These are phyloP conservation scores for Tenthredo mesomela DNA, from an alignment of 2,888 invertebrate genomes.

Conservation along the genomic window DNA sequence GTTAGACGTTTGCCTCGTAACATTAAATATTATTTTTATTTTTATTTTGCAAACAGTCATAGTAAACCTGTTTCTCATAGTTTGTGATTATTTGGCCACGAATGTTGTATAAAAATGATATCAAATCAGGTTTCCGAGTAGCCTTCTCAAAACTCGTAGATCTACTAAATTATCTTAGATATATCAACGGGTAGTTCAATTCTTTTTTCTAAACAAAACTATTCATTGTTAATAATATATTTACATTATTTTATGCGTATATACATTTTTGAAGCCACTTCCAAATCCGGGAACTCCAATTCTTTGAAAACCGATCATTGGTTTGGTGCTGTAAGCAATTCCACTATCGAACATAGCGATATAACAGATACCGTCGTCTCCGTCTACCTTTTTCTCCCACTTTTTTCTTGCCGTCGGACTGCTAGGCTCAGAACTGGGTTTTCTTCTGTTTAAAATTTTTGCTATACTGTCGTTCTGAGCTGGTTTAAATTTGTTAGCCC, in stretches of 20 bases:
- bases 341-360: not conserved
- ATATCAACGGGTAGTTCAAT: not conserved
- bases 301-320: not conserved
- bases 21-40: not conserved
- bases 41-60: not conserved
- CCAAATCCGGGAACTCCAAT: not conserved
- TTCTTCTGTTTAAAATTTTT: conserved; percentile 74
- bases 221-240: not conserved
- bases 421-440: conserved; percentile 75
- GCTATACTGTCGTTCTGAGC: conserved; percentile 74
- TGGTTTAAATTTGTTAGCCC: conserved; percentile 72
- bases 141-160: not conserved
- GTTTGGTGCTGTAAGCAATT: not conserved
- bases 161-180: not conserved
- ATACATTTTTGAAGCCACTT: conserved; percentile 1
- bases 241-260: not conserved
- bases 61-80: conserved; percentile 9
- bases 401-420: conserved; percentile 76
- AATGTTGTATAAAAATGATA: not conserved
- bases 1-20: not conserved
- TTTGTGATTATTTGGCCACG: not conserved
- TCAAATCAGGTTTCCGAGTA: not conserved
- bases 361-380: conserved; percentile 2
- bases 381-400: conserved; percentile 75
- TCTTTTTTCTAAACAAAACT: not conserved